Conservation (phyloP, 2,888 invertebrate genomes). For the Zelleria hepariella region DNA sequence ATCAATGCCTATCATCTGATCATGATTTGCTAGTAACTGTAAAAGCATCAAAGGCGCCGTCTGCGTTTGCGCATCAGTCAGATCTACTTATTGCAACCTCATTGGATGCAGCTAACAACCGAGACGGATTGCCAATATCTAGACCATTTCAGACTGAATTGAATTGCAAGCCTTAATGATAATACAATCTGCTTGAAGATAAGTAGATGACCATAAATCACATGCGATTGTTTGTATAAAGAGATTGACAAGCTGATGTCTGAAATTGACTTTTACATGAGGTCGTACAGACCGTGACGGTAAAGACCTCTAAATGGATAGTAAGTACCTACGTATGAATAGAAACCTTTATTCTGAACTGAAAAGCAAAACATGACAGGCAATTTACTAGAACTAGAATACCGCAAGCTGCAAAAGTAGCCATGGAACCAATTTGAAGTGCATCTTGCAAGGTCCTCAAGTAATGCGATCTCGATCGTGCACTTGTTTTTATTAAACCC, state of each 20-base stretch:
- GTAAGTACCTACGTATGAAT: background rate
- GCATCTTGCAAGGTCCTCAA: background rate
- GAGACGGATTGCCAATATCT: conserved; percentile 46
- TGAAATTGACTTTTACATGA: background rate
- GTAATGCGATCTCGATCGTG: background rate
- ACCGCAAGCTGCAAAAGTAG: conserved; percentile 1
- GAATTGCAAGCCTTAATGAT: conserved; percentile 31
- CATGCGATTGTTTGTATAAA: background rate
- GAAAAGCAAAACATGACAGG: too few species aligned
- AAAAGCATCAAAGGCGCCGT: background rate
- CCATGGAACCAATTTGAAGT: background rate
- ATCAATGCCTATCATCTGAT: background rate
- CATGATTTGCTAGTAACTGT: background rate
- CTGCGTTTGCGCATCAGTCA: background rate
- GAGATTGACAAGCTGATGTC: background rate
- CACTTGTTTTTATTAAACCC: background rate
- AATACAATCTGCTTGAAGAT: conserved; percentile 2
- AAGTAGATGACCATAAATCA: background rate
- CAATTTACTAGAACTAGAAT: too few species aligned
- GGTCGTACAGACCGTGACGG: background rate
- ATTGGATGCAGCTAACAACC: conserved; percentile 29
- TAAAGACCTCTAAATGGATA: background rate
- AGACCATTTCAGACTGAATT: conserved; percentile 29
- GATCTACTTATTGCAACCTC: conserved; percentile 31
- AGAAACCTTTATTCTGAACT: too few species aligned